Conservation (phyloP, 2,113 vertebrate genomes). For the Gymnorhina tibicen region DNA sequence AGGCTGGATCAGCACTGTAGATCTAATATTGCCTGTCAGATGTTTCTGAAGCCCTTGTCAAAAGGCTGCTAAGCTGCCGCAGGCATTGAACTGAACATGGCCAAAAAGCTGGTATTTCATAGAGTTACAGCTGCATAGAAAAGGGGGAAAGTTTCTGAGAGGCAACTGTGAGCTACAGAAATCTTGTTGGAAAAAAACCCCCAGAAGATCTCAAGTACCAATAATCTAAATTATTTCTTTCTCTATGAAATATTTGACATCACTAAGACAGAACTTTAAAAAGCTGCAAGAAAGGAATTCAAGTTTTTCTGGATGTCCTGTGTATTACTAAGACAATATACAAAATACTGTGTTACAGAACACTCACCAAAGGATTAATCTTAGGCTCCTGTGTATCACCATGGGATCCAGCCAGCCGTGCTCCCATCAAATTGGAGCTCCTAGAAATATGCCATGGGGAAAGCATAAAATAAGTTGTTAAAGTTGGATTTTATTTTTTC, state of each 20-base stretch:
- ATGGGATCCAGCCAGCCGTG: constrained; percentile 32
- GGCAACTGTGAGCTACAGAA: not conserved
- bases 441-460: not conserved
- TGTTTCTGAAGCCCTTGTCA: not conserved
- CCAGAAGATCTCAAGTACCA: not conserved
- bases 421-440: constrained; percentile 24
- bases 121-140: not conserved
- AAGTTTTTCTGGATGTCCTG: not conserved
- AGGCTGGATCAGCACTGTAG: not conserved
- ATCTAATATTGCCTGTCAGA: not conserved
- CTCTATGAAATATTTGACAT: not conserved
- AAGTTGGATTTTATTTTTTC: not conserved
- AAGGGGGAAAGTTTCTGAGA: not conserved
- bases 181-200: not conserved
- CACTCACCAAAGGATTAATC: constrained; percentile 65
- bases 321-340: not conserved
- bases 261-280: not conserved
- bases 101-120: not conserved
- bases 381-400: constrained; percentile 22
- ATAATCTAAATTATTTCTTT: not conserved
- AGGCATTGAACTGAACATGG: not conserved
- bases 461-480: not conserved
- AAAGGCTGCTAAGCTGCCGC: not conserved
- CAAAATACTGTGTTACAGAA: not conserved
- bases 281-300: not conserved